These are phyloP conservation scores for Acanthopagrus latus DNA, from an alignment of 2,797 vertebrate species.

Conservation along the genomic window DNA sequence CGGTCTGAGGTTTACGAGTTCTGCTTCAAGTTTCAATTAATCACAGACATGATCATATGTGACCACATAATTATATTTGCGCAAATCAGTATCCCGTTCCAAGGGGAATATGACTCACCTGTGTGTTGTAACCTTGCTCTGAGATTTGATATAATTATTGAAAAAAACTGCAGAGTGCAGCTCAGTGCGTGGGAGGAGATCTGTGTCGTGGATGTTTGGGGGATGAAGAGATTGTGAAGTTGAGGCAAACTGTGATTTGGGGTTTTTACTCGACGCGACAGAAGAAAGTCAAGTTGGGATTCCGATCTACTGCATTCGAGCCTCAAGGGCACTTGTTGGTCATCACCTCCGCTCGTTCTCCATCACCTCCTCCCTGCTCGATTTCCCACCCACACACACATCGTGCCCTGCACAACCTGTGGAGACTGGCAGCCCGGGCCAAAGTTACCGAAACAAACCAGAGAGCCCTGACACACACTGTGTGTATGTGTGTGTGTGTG, in stretches of 20 bases:
- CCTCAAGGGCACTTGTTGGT: conserved; percentile 30
- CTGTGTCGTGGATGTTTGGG: background rate
- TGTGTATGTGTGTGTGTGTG: conserved; percentile 18
- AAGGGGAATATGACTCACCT: background rate
- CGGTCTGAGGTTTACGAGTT: background rate
- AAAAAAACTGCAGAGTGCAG: background rate
- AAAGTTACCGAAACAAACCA: conserved; percentile 40
- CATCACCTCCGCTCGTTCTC: conserved; percentile 21
- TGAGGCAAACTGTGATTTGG: background rate
- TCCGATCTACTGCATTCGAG: background rate
- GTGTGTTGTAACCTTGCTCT: background rate
- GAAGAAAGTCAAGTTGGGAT: background rate
- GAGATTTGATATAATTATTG: background rate
- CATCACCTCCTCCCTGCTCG: background rate
- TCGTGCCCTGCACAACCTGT: conserved; percentile 54
- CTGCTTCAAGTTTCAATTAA: conserved; percentile 6
- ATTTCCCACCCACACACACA: conserved; percentile 32
- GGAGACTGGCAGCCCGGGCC: conserved; percentile 29
- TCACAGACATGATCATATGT: background rate
- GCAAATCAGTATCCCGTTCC: background rate
- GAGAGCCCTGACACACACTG: conserved; percentile 18
- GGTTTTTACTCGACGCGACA: background rate
- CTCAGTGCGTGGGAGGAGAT: background rate
- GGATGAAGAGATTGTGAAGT: background rate
- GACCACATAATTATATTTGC: background rate